Base-by-base conservation (phyloP, 2,113 vertebrate species). In the Equus quagga region DNA sequence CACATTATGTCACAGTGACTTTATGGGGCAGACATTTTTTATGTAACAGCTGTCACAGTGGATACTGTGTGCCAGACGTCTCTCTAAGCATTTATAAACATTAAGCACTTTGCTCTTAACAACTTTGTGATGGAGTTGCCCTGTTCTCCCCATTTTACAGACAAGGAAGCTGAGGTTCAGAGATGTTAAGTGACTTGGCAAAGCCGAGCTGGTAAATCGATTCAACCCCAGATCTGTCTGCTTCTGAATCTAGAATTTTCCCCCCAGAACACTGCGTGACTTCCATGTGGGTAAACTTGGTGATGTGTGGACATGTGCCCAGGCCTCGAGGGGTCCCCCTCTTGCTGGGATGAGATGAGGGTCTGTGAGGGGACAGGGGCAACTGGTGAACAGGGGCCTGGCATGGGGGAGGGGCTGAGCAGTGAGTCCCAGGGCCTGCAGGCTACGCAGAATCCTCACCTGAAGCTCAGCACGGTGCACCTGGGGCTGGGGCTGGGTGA, bases 1-100 rank as follows among this genome's bases (percentile, higher is more conserved):
- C 76, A 4, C 17, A 0, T 15, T 36, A 44, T 5, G 46, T 64
- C 5, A 6, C 3, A 4, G 70, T 0, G 13, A n/a, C 23, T 1
- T 4, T 8, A 58, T 0, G 2, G 62, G 44, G 31, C 28, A 72
- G 85, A 21, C 14, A 0, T 58, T 7, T 13, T 33, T 70, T 62
- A 23, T 6, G 62, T 51, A 31, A 26, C 76, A 73, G 41, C 36
- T 0, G 7, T 7, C 21, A 12, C 2, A 9, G 13, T n/a, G 28
- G 18, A 1, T 11, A 5, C 24, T 21, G 2, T 3, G 2, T 41
- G 28, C 54, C 23, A 21, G 41, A 5, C 6, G 5, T 33, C 9
- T 60, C 31, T 41, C 46, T 65, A 36, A 86, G 26, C 12, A 6
- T 46, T 84, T 94, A n/a, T 46, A 23, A 46, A 11, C 28, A 58